Base-by-base conservation (phyloP, 2,888 invertebrate genomes). In the Macropis europaea region DNA sequence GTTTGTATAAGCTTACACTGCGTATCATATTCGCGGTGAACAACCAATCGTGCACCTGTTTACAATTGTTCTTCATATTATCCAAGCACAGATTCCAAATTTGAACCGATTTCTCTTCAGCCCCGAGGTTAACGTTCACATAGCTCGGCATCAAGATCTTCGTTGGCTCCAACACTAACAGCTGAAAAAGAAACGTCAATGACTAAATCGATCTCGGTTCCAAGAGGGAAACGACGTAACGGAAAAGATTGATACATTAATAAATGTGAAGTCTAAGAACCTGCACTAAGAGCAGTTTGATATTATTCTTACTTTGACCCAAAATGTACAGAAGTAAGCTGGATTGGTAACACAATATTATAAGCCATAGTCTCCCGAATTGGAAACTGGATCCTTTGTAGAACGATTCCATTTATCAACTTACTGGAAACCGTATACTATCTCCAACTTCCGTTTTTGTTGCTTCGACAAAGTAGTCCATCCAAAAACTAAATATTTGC, bases 391-490 rank as follows among this genome's bases (percentile, higher is more conserved):
- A 81, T 83, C 77, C 77, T 73, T 72, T 68, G 76, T 69, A 77
- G 71, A 81, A 76, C 76, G 77, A 83, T 82, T 75, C 75, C 75
- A 75, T 77, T 76, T 73, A 70, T 77, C 70, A 79, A 90, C 93
- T 93, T 90, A 96, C 95, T 42, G 98, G 98, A 92, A 98, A 98
- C 79, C 97, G 92, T 83, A 98, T 97, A 83, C 92, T 94, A 88
- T 96, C 95, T 64, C 95, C 94, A 82, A 94, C 93, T 81, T 95
- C 95, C 66, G 93, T 92, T 87, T 96, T 96, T 26, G 96, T 97
- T 9, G 98, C 98, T 91, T 98, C 99, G 34, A 97, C 93, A 90
- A 99, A 99, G 91, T 97, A 99, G 86, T 99, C 99, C 94, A 98
- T 97, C 99, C 99, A 99, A 91, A 99, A 99, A 79, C 95, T 93